Evolutionary conservation across 2,797 vertebrate genomes (phyloP).

Genomic region (Netta rufina): DNA sequence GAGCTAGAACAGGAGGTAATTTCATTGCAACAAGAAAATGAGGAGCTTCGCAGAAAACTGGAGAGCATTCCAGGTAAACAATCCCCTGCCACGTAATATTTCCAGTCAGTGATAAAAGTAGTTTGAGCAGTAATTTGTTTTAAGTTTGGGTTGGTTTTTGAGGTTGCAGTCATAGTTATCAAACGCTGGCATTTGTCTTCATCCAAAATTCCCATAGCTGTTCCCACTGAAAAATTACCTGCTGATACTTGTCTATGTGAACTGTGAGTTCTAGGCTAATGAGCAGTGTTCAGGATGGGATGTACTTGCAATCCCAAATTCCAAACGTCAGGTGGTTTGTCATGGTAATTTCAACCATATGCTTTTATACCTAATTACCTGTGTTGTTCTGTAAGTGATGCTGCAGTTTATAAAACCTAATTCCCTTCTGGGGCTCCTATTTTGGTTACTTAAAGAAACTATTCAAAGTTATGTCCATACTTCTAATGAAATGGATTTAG

Average conservation of each 20-base stretch:
- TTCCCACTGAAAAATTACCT: neutral
- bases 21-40: slow-evolving; percentile 98
- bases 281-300: neutral
- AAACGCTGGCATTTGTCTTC: neutral
- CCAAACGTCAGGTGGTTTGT: neutral
- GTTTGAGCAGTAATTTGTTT: neutral
- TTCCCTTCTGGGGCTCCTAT: neutral
- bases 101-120: neutral
- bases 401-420: neutral
- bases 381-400: neutral
- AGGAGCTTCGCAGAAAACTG: slow-evolving; percentile 94
- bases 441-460: neutral
- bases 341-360: neutral
- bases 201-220: neutral
- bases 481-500: neutral
- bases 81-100: neutral
- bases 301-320: neutral
- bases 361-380: neutral
- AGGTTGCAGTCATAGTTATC: neutral
- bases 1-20: slow-evolving; percentile 98
- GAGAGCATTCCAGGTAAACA: slow-evolving; percentile 92
- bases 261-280: neutral
- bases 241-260: neutral
- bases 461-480: neutral
- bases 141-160: neutral